Evolutionary conservation across 2,113 vertebrate species (phyloP).

Genomic region (Anoura caudifer): DNA sequence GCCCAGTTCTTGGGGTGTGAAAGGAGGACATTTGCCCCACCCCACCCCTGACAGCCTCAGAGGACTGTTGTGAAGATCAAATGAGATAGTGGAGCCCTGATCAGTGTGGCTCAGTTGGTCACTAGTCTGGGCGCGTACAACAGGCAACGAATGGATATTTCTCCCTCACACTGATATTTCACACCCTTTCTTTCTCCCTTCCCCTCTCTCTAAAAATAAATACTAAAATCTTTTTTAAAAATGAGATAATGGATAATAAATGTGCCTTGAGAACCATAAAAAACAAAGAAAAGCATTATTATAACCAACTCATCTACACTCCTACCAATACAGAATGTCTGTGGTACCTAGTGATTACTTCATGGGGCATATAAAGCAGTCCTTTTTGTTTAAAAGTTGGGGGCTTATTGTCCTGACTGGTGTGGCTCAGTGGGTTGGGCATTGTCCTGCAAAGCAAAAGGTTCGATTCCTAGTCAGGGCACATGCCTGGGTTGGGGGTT

Average conservation of each 20-base stretch:
- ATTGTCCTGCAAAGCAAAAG: too few relatives aligned
- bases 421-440: too few relatives aligned
- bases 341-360: neutral
- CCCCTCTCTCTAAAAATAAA: too few relatives aligned
- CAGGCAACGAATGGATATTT: too few relatives aligned
- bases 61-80: slow-evolving; percentile 31
- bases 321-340: neutral
- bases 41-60: neutral
- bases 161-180: too few relatives aligned
- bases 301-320: neutral
- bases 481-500: too few relatives aligned
- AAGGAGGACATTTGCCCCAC: neutral
- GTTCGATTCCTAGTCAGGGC: too few relatives aligned
- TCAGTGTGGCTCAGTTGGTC: too few relatives aligned
- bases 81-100: slow-evolving; percentile 24
- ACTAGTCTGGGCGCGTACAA: too few relatives aligned
- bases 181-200: too few relatives aligned
- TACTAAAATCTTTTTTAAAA: too few relatives aligned
- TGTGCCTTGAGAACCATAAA: slow-evolving; percentile 35
- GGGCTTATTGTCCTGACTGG: neutral
- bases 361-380: neutral
- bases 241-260: slow-evolving; percentile 53
- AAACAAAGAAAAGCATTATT: slow-evolving; percentile 10
- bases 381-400: slow-evolving; percentile 40
- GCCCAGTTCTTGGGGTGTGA: neutral